phyloP scores from a whole-genome alignment of 2,888 invertebrate species.

The Cryptus armator region DNA sequence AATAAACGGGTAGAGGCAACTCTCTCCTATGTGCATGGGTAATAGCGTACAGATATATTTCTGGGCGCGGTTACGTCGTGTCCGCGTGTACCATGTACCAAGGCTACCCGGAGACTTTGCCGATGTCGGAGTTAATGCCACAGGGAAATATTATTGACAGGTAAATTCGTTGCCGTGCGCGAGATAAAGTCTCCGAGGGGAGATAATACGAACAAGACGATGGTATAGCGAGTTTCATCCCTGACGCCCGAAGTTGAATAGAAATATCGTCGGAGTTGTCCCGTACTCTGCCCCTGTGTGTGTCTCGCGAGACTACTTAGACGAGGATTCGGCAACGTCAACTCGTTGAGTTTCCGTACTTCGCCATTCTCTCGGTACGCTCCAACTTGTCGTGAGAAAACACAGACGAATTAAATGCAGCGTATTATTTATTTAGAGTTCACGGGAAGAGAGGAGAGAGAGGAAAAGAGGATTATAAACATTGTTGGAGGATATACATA shows the following conservation, averaged over 20 bases:
- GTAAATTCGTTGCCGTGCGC: conserved; percentile 34
- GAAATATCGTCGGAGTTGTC: conserved; percentile 42
- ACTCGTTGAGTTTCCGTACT: conserved; percentile 27
- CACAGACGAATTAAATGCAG: conserved; percentile 57
- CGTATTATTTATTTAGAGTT: conserved; percentile 55
- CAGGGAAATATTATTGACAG: conserved; percentile 60
- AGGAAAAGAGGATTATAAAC: conserved; percentile 43
- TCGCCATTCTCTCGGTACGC: not conserved
- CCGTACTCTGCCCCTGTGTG: not conserved
- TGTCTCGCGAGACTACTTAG: conserved; percentile 64
- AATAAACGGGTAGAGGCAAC: conserved; percentile 1
- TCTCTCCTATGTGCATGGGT: not conserved
- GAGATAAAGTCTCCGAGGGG: conserved; percentile 20
- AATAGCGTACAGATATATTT: not conserved
- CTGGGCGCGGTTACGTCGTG: not conserved
- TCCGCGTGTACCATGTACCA: no score
- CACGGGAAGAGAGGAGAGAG: not conserved
- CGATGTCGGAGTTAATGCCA: conserved; percentile 16
- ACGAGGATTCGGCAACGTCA: conserved; percentile 64
- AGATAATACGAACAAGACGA: conserved; percentile 11
- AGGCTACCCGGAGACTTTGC: not conserved
- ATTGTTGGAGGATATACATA: conserved; percentile 1
- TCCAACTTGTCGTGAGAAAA: conserved; percentile 57
- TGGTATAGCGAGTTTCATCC: conserved; percentile 36
- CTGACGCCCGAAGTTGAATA: conserved; percentile 47